Percentiles rank a stretch among this genome's conserved stretches.
phyloP scores from a whole-genome alignment of 1,140 invertebrate genomes.

The Drosophila miranda region DNA sequence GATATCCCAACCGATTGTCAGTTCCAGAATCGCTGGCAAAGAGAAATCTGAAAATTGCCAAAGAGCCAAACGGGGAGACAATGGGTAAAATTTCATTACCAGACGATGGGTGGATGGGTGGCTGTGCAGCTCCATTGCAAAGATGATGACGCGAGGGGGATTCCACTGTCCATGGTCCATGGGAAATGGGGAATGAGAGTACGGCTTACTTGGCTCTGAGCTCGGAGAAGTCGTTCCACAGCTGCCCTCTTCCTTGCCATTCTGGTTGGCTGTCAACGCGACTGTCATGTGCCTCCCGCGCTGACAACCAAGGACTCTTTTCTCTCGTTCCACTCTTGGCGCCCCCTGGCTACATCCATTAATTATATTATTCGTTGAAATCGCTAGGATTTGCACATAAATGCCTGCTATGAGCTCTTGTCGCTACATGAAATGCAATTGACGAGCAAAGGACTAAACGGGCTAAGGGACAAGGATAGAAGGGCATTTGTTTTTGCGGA shows the following conservation, averaged over 20 bases:
- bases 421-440: constrained; percentile 51
- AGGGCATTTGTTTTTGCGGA: constrained; percentile 37
- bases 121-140: constrained; percentile 26
- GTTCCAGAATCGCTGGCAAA: too few species aligned
- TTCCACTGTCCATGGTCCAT: background rate
- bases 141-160: constrained; percentile 17
- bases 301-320: too few species aligned
- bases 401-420: constrained; percentile 66
- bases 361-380: constrained; percentile 81
- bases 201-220: constrained; percentile 46
- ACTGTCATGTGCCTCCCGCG: constrained; percentile 37
- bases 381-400: constrained; percentile 76
- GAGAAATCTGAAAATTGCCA: constrained; percentile 42
- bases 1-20: too few species aligned
- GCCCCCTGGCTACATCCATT: constrained; percentile 68
- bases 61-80: constrained; percentile 56
- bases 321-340: background rate
- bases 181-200: background rate
- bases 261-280: constrained; percentile 54
- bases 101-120: constrained; percentile 39
- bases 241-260: constrained; percentile 18
- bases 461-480: background rate
- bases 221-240: constrained; percentile 38
- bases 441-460: constrained; percentile 8
- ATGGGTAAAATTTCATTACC: constrained; percentile 77